Evolutionary conservation across 2,797 vertebrate genomes (phyloP).

Genomic region (Gallinago nigripennis): DNA sequence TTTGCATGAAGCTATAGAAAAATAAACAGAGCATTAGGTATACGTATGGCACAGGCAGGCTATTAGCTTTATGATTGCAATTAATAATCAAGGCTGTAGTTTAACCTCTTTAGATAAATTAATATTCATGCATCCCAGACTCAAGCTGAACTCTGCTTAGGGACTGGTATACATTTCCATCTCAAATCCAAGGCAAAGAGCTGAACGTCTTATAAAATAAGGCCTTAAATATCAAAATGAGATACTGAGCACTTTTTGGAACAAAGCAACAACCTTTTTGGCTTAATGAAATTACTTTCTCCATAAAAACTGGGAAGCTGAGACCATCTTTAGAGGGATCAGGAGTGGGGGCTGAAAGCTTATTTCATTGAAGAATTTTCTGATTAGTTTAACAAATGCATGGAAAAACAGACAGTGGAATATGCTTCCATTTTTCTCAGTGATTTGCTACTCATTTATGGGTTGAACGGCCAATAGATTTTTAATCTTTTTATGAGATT

Average conservation of each 20-base stretch:
- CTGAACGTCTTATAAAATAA: neutral
- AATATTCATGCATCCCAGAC: neutral
- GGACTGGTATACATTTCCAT: neutral
- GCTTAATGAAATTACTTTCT: neutral
- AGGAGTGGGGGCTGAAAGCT: neutral
- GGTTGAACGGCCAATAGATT: conserved; percentile 40
- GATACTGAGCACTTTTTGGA: neutral
- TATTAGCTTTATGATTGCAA: neutral
- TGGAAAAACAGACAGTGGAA: neutral
- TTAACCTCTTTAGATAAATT: neutral
- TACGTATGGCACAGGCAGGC: neutral
- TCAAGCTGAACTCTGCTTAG: neutral
- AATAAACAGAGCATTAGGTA: neutral
- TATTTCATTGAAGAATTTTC: conserved; percentile 33
- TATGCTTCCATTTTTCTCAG: conserved; percentile 32
- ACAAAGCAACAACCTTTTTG: neutral
- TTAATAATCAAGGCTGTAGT: neutral
- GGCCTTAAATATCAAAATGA: neutral
- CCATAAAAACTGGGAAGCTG: neutral
- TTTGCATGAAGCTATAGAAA: neutral
- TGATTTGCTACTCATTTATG: conserved; percentile 24
- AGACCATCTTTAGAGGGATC: neutral
- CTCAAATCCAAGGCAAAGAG: neutral
- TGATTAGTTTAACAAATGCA: conserved; percentile 39
- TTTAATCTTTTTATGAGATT: conserved; percentile 52